phyloP scores from a whole-genome alignment of 2,113 vertebrate genomes.

The Hippocampus abdominalis region DNA sequence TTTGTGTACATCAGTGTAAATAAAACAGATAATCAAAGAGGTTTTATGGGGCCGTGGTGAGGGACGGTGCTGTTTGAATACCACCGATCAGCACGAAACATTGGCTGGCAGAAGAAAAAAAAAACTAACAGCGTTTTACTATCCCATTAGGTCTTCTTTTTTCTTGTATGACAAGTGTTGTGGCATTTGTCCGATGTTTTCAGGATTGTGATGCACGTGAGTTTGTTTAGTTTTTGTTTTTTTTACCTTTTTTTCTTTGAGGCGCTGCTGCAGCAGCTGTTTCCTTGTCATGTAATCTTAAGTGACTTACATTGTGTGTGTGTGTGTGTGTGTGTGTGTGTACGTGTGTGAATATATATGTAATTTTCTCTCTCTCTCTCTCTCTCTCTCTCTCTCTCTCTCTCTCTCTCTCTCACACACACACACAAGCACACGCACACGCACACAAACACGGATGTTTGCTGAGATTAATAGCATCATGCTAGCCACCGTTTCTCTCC shows the following conservation, averaged over 20 bases:
- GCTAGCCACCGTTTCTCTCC: constrained; percentile 53
- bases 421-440: constrained; percentile 6
- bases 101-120: constrained; percentile 45
- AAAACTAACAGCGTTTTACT: constrained; percentile 36
- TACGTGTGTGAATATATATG: constrained; percentile 53
- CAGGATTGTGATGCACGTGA: constrained; percentile 76
- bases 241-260: constrained; percentile 62
- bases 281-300: constrained; percentile 71
- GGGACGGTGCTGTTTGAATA: constrained; percentile 57
- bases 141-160: constrained; percentile 34
- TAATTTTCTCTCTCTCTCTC: constrained; percentile 52
- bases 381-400: not conserved
- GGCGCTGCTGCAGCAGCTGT: constrained; percentile 52
- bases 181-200: constrained; percentile 66
- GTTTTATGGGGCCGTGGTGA: constrained; percentile 65
- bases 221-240: constrained; percentile 39
- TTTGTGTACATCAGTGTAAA: constrained; percentile 82
- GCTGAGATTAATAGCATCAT: constrained; percentile 62
- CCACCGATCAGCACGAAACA: constrained; percentile 54
- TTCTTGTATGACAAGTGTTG: constrained; percentile 37
- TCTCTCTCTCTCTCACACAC: not conserved
- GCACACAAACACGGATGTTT: constrained; percentile 47
- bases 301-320: constrained; percentile 65
- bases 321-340: constrained; percentile 24
- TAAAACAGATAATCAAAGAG: constrained; percentile 72